Evolutionary conservation across 1,140 invertebrate species (phyloP).

Genomic region (Artemia franciscana): DNA sequence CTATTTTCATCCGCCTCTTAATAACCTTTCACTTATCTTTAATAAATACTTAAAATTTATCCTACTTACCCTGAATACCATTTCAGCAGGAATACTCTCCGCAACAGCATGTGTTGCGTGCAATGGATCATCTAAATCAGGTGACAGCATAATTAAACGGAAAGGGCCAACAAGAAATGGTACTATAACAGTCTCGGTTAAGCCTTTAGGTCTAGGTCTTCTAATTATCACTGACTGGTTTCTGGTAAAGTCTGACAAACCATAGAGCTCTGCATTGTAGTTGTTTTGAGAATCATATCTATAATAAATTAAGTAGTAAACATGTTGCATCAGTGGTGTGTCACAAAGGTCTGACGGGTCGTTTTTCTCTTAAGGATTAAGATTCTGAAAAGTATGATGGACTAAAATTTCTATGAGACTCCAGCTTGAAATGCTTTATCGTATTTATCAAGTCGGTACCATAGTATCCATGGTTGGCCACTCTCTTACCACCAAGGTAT

Average conservation of each 20-base stretch:
- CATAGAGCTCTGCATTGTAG: background rate
- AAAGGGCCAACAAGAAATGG: background rate
- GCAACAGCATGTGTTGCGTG: background rate
- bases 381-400: no score
- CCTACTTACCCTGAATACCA: background rate
- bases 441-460: no score
- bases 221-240: background rate
- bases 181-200: background rate
- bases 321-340: no score
- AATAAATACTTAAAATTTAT: no score
- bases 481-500: no score
- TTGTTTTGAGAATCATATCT: background rate
- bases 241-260: background rate
- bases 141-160: background rate
- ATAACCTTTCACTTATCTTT: no score
- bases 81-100: background rate
- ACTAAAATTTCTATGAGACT: no score
- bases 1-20: no score
- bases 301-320: background rate
- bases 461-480: no score
- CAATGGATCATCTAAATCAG: background rate
- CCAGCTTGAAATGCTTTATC: no score
- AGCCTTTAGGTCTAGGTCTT: background rate
- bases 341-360: no score
- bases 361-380: no score